Percentiles rank a stretch among this genome's conserved stretches.
These are phyloP conservation scores for Squalus acanthias DNA, from an alignment of 2,797 vertebrate species.

Conservation along the genomic window DNA sequence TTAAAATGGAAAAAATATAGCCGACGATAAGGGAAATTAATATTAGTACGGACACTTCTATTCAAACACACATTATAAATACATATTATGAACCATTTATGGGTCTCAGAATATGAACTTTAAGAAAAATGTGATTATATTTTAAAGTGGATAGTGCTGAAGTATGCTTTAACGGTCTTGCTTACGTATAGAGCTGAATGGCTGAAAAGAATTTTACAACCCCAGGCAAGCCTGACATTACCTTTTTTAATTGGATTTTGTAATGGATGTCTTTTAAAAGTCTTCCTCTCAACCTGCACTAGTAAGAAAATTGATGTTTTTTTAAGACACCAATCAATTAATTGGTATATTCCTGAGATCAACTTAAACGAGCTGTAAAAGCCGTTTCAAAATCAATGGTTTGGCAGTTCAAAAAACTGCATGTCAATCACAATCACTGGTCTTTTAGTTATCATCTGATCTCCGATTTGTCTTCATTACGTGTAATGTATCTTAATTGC, in stretches of 20 bases:
- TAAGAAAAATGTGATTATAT: conserved; percentile 4
- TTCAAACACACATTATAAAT: background rate
- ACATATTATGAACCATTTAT: background rate
- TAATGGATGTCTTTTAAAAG: conserved; percentile 38
- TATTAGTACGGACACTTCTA: background rate
- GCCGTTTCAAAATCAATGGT: conserved; percentile 33
- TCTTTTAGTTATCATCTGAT: conserved; percentile 37
- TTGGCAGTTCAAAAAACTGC: conserved; percentile 38
- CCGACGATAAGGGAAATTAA: background rate
- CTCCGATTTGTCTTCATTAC: conserved; percentile 38
- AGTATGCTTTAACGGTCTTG: background rate
- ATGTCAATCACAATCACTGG: conserved; percentile 36
- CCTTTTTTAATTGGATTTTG: conserved; percentile 34
- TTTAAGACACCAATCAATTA: conserved; percentile 34
- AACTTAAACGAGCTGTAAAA: conserved; percentile 36
- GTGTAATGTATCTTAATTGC: conserved; percentile 38
- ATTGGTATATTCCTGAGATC: conserved; percentile 38
- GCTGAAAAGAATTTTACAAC: conserved; percentile 31
- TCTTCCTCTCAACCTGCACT: conserved; percentile 30
- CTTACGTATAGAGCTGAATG: conserved; percentile 10
- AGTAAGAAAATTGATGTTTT: conserved; percentile 38
- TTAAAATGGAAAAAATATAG: conserved; percentile 13
- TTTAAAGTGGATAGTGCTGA: background rate
- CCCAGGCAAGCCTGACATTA: conserved; percentile 13
- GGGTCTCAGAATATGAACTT: background rate